Conservation (phyloP, 2,113 vertebrate species). For the Platysternon megacephalum region DNA sequence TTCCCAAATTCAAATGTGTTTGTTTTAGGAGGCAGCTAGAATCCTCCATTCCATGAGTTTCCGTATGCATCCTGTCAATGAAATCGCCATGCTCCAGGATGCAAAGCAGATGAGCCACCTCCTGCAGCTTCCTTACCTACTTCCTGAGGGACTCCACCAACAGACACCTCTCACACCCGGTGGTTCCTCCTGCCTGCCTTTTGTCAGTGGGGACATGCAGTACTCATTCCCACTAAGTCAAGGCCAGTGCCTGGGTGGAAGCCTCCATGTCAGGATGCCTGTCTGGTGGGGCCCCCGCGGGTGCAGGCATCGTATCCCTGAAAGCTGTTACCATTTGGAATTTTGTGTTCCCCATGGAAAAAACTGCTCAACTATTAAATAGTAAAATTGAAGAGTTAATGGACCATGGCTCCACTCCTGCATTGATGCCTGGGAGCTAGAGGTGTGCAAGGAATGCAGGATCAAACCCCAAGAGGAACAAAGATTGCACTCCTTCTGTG, state of each 20-base stretch:
- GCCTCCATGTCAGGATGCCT: background rate
- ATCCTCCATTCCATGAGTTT: background rate
- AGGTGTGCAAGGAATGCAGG: background rate
- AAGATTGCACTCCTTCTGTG: background rate
- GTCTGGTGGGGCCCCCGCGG: background rate
- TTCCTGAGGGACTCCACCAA: background rate
- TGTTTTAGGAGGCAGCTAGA: background rate
- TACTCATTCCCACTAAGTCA: background rate
- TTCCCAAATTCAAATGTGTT: conserved; percentile 64
- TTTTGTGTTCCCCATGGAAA: background rate
- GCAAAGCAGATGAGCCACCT: background rate
- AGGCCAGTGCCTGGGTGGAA: background rate
- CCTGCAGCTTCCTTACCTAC: background rate
- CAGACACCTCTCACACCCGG: background rate
- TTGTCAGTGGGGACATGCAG: background rate
- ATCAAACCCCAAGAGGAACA: background rate
- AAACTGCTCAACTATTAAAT: background rate
- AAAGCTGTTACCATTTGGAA: background rate
- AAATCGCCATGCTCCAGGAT: background rate
- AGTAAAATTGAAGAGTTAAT: background rate
- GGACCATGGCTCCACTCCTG: background rate
- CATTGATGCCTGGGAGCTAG: background rate
- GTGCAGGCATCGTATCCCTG: background rate
- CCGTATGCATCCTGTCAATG: background rate
- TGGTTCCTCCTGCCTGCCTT: background rate